phyloP scores from a whole-genome alignment of 2,113 vertebrate genomes.

The Oceanodroma tethys region DNA sequence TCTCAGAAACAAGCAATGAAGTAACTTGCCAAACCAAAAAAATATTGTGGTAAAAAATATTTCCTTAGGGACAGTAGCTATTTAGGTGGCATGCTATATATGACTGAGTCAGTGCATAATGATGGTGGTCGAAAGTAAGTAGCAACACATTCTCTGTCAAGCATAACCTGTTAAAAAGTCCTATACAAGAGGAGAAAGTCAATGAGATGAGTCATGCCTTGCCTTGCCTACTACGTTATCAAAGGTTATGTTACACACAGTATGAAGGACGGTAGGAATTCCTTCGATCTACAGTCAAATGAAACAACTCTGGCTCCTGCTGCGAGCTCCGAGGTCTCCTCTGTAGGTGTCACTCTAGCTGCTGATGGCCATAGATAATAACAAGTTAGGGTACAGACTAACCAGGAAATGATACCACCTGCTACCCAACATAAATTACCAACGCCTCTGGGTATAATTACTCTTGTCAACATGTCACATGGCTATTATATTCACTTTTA shows the following conservation, averaged over 20 bases:
- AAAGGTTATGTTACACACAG: not conserved
- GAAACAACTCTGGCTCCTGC: not conserved
- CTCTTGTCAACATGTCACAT: constrained; percentile 37
- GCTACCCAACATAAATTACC: constrained; percentile 44
- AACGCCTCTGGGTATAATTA: constrained; percentile 45
- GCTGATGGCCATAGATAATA: constrained; percentile 54
- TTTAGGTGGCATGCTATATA: not conserved
- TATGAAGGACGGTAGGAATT: not conserved
- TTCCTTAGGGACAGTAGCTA: not conserved
- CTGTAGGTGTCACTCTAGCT: constrained; percentile 29
- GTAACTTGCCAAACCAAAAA: not conserved
- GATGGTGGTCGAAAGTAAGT: not conserved
- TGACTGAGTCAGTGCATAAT: not conserved
- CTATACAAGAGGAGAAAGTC: not conserved
- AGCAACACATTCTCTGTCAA: not conserved
- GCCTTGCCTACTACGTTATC: not conserved
- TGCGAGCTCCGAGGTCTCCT: not conserved
- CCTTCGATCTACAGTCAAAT: not conserved
- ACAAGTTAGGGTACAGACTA: constrained; percentile 38
- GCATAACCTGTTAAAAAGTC: not conserved
- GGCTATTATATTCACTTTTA: not conserved
- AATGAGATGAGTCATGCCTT: not conserved
- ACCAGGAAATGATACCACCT: constrained; percentile 54
- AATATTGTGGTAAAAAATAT: not conserved
- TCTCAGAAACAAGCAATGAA: not conserved